These are phyloP conservation scores for Eupsilia transversa DNA, from an alignment of 2,888 invertebrate species.

Conservation along the genomic window DNA sequence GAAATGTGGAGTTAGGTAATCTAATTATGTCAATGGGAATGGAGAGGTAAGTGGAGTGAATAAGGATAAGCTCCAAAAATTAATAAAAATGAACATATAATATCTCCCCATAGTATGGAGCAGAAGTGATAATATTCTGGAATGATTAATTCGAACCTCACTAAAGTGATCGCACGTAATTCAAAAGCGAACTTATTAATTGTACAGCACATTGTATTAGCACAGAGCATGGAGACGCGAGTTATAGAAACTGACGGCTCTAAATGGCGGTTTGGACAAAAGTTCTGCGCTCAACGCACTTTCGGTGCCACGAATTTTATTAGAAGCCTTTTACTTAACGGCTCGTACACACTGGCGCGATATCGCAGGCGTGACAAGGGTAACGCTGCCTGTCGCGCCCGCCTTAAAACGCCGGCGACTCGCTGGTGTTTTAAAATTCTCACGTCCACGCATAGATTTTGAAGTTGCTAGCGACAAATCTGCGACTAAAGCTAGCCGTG, in stretches of 20 bases:
- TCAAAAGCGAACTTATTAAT: neutral
- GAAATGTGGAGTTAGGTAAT: slow-evolving; percentile 39
- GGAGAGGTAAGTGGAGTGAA: neutral
- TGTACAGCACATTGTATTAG: too few relatives aligned
- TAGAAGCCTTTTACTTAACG: too few relatives aligned
- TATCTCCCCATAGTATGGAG: neutral
- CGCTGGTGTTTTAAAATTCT: neutral
- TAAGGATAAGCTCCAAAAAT: neutral
- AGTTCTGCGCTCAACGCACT: neutral
- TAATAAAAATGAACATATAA: too few relatives aligned
- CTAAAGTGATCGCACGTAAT: too few relatives aligned
- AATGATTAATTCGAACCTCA: neutral
- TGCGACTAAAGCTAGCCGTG: neutral
- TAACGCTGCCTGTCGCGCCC: too few relatives aligned
- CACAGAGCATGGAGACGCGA: neutral
- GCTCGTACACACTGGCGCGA: too few relatives aligned
- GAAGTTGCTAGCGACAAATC: neutral
- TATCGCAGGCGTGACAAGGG: too few relatives aligned
- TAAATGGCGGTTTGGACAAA: neutral
- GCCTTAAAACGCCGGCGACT: too few relatives aligned
- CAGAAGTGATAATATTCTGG: neutral
- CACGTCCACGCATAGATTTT: neutral
- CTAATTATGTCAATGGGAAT: slow-evolving; percentile 25
- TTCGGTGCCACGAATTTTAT: neutral
- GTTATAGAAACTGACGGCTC: neutral